A percentile compares a stretch with the other conserved stretches of the same genome.
Conservation (phyloP, 2,797 vertebrate genomes). For the Yasuhikotakia modesta region DNA sequence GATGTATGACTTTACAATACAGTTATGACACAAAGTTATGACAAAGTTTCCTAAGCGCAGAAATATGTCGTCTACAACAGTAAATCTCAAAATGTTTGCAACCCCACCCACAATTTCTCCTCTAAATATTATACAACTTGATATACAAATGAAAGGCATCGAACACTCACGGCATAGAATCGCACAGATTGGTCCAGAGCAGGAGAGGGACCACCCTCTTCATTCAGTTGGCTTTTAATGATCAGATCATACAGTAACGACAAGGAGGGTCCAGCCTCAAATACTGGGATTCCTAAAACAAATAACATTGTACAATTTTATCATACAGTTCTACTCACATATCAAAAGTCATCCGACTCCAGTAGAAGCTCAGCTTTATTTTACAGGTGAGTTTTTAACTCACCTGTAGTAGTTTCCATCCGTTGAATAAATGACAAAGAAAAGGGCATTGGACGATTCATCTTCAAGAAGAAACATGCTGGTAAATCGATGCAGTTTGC, state of each 20-base stretch:
- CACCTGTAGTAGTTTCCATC: slow-evolving; percentile 88
- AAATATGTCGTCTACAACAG: no score
- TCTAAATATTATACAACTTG: no score
- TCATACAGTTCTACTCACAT: no score
- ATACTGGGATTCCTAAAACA: slow-evolving; percentile 86
- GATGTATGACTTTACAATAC: no score
- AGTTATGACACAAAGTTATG: no score
- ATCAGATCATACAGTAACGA: slow-evolving; percentile 91
- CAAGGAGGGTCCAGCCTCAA: slow-evolving; percentile 82
- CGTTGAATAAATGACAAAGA: slow-evolving; percentile 92
- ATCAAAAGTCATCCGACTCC: no score
- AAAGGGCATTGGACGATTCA: slow-evolving; percentile 92
- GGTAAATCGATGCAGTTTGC: slow-evolving; percentile 98
- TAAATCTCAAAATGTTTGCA: no score
- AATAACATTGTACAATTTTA: neutral
- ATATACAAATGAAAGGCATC: neutral
- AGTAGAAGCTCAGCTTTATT: no score
- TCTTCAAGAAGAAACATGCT: slow-evolving; percentile 96
- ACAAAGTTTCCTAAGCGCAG: no score
- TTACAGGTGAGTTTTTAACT: slow-evolving; percentile 43
- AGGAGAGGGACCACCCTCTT: slow-evolving; percentile 73
- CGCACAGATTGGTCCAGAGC: slow-evolving; percentile 83
- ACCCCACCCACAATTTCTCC: no score
- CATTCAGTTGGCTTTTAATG: slow-evolving; percentile 88
- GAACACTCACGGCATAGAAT: slow-evolving; percentile 90